Conservation (phyloP, 2,113 vertebrate species). For the Tachysurus vachellii region DNA sequence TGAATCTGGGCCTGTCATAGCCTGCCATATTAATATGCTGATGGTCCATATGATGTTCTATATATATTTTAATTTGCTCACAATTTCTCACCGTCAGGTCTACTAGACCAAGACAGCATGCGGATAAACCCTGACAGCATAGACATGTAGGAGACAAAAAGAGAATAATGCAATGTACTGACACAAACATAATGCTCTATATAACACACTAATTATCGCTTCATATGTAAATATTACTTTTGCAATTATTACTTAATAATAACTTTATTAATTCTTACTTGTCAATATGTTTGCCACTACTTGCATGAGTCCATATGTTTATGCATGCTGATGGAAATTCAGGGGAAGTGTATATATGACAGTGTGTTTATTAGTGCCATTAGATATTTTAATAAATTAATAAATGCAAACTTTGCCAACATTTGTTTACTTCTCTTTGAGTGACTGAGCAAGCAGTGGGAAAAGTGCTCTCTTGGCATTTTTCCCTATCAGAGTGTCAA, state of each 20-base stretch:
- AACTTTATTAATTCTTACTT: neutral
- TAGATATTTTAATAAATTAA: slow-evolving; percentile 56
- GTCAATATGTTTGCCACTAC: neutral
- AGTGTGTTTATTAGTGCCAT: slow-evolving; percentile 16
- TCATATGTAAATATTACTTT: neutral
- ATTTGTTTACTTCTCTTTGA: slow-evolving; percentile 53
- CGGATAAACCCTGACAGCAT: neutral
- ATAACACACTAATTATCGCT: neutral
- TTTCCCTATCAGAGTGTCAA: slow-evolving; percentile 43
- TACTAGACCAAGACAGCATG: neutral
- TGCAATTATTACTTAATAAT: neutral
- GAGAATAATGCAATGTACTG: neutral
- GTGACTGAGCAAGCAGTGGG: slow-evolving; percentile 6
- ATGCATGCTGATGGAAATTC: neutral
- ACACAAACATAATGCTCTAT: neutral
- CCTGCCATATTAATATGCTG: slow-evolving; percentile 14
- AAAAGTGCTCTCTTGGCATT: slow-evolving; percentile 47
- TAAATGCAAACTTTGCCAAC: slow-evolving; percentile 58
- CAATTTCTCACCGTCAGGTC: neutral
- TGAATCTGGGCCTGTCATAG: slow-evolving; percentile 10
- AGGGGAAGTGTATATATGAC: slow-evolving; percentile 28
- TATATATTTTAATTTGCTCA: slow-evolving; percentile 14
- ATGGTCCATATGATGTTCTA: slow-evolving; percentile 16
- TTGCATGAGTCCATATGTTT: neutral
- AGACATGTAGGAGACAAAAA: neutral